phyloP scores from a whole-genome alignment of 2,888 invertebrate genomes.

The Auanema freiburgensis region DNA sequence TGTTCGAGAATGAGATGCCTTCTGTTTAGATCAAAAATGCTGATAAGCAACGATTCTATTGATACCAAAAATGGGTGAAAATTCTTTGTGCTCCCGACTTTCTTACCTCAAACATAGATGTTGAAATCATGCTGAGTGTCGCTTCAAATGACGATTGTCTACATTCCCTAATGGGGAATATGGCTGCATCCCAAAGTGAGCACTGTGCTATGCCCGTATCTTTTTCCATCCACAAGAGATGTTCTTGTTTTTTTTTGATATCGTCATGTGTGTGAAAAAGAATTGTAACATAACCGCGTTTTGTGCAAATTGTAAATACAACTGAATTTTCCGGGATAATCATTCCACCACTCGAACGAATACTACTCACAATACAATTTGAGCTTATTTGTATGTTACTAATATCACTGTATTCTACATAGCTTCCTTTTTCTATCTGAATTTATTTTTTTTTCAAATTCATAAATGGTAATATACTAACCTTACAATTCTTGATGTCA shows the following conservation, averaged over 20 bases:
- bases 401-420: conserved; percentile 14
- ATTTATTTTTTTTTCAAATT: conserved; percentile 6
- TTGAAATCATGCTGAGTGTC: conserved; percentile 3
- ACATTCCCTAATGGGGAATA: conserved; percentile 19
- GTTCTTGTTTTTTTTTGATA: conserved; percentile 30
- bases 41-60: too few species aligned
- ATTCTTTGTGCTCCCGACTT: too few species aligned
- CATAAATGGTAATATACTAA: conserved; percentile 5
- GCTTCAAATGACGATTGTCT: conserved; percentile 19
- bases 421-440: conserved; percentile 2
- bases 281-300: conserved; percentile 27
- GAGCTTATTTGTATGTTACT: conserved; percentile 12
- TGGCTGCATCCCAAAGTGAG: conserved; percentile 27
- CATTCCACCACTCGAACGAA: conserved; percentile 7
- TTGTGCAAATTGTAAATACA: conserved; percentile 24
- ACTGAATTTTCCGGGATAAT: conserved; percentile 18
- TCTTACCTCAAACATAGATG: background rate
- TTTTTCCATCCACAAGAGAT: conserved; percentile 29
- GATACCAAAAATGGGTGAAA: too few species aligned
- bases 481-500: background rate
- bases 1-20: too few species aligned
- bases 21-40: too few species aligned
- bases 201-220: conserved; percentile 19
- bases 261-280: conserved; percentile 31
- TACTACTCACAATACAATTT: conserved; percentile 22